A percentile compares a stretch with the other conserved stretches of the same genome.
phyloP scores from a whole-genome alignment of 1,140 invertebrate species.

The Acyrthosiphon pisum region DNA sequence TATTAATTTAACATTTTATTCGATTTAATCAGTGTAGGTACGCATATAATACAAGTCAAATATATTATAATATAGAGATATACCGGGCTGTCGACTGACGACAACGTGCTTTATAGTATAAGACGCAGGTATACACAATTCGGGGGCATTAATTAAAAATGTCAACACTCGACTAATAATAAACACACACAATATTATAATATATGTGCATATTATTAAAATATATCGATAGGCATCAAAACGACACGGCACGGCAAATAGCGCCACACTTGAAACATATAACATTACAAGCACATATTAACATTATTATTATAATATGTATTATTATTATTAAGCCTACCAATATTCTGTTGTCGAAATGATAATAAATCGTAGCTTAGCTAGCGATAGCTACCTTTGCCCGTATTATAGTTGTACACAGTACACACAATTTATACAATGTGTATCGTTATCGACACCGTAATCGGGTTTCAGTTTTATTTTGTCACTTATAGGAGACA shows the following conservation, averaged over 20 bases:
- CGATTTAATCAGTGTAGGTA: not conserved
- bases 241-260: not conserved
- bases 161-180: not conserved
- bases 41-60: not conserved
- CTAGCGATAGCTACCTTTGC: not conserved
- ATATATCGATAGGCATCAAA: not conserved
- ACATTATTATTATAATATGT: not conserved
- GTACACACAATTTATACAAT: not conserved
- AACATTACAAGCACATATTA: no score
- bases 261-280: not conserved
- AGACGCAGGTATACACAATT: not conserved
- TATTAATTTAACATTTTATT: not conserved
- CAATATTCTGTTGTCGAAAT: not conserved
- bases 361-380: not conserved
- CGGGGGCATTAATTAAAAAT: not conserved
- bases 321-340: not conserved
- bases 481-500: conserved; percentile 9
- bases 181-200: not conserved
- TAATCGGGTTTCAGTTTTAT: conserved; percentile 2
- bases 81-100: not conserved
- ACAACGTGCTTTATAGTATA: not conserved
- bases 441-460: not conserved
- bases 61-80: not conserved
- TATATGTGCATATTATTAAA: conserved; percentile 9
- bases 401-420: not conserved